Evolutionary conservation across 2,113 vertebrate genomes (phyloP).

Genomic region (Lasiurus cinereus): DNA sequence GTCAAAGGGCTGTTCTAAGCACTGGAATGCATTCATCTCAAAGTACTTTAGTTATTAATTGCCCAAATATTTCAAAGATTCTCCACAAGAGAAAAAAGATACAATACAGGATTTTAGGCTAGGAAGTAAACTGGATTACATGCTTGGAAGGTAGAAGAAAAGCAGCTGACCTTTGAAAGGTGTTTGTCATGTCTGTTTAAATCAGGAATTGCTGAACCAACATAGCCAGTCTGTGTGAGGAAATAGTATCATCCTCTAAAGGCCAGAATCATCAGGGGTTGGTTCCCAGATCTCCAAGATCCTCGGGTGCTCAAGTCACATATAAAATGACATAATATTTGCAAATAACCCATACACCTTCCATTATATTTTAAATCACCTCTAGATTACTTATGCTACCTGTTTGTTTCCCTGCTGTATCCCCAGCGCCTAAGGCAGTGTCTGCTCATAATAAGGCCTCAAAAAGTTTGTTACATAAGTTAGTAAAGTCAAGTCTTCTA

Average conservation of each 20-base stretch:
- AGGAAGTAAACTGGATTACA: neutral
- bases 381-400: neutral
- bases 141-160: neutral
- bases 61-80: neutral
- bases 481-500: neutral
- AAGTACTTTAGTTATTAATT: neutral
- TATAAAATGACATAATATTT: neutral
- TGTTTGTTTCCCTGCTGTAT: neutral
- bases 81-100: neutral
- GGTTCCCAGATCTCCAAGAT: neutral
- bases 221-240: accelerated
- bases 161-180: neutral
- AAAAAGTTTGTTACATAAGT: neutral
- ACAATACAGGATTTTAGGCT: neutral
- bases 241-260: neutral
- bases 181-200: neutral
- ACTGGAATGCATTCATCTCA: neutral
- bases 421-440: neutral
- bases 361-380: neutral
- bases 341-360: neutral
- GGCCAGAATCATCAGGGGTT: neutral
- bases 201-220: neutral
- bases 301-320: neutral
- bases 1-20: neutral
- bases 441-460: neutral